phyloP scores from a whole-genome alignment of 2,113 vertebrate species.

The Neolamprologus devosi region DNA sequence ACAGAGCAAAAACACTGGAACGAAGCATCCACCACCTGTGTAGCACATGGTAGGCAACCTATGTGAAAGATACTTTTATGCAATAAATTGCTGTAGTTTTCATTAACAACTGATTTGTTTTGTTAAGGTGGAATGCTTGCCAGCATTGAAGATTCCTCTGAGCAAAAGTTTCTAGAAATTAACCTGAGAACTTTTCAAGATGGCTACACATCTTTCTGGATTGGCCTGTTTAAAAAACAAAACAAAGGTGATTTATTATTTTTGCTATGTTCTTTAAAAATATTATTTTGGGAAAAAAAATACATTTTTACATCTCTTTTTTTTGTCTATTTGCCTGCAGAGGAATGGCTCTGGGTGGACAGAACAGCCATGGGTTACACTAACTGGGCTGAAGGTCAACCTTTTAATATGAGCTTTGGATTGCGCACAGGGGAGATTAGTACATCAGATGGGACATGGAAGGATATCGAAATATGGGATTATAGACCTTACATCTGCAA shows the following conservation, averaged over 20 bases:
- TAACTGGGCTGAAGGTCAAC: slow-evolving; percentile 73
- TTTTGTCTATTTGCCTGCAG: slow-evolving; percentile 39
- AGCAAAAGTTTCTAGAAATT: slow-evolving; percentile 72
- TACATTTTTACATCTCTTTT: not conserved
- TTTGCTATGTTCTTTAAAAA: not conserved
- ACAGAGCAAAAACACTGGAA: slow-evolving; percentile 63
- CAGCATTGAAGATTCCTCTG: slow-evolving; percentile 73
- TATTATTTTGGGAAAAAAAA: not conserved
- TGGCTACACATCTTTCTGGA: slow-evolving; percentile 6
- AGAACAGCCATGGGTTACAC: slow-evolving; percentile 70
- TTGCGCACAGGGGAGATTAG: slow-evolving; percentile 22
- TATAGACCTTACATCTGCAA: slow-evolving; percentile 77
- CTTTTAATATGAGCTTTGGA: fast-evolving
- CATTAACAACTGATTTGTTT: slow-evolving; percentile 35
- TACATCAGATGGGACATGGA: slow-evolving; percentile 68
- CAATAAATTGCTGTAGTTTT: not conserved
- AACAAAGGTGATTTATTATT: slow-evolving; percentile 1
- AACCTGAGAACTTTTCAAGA: slow-evolving; percentile 54
- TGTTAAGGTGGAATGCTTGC: slow-evolving; percentile 57
- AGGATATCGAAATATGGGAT: not conserved
- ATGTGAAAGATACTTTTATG: not conserved
- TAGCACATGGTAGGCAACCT: slow-evolving; percentile 60
- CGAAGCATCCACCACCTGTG: slow-evolving; percentile 72
- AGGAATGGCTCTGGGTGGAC: slow-evolving; percentile 79
- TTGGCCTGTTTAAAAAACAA: slow-evolving; percentile 41